These are phyloP conservation scores for Lamellibrachia luymesi DNA, from an alignment of 1,140 invertebrate species.

Conservation along the genomic window DNA sequence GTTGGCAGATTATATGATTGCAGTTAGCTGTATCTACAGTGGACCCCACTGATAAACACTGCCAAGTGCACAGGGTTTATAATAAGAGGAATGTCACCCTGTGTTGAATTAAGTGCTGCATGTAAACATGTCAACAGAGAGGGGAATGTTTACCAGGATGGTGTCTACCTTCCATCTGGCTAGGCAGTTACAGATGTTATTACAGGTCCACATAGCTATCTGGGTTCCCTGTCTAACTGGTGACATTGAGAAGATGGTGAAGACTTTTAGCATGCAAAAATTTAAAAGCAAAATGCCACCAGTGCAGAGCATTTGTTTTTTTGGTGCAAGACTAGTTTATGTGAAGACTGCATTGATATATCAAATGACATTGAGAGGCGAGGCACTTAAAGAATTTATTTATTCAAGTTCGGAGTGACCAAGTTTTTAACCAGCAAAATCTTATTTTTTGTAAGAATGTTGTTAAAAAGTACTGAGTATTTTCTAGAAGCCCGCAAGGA, in stretches of 20 bases:
- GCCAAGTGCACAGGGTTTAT: background rate
- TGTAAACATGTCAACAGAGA: background rate
- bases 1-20: background rate
- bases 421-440: background rate
- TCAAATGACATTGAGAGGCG: background rate
- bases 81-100: background rate
- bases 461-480: background rate
- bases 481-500: background rate
- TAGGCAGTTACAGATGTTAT: background rate
- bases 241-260: background rate
- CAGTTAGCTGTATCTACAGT: background rate
- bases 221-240: background rate
- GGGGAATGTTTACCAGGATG: background rate
- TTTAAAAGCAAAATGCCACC: background rate
- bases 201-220: background rate
- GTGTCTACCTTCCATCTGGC: background rate
- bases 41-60: too few species aligned
- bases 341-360: background rate
- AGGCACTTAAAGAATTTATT: background rate
- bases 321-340: background rate
- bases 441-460: background rate
- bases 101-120: background rate
- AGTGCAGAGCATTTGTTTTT: background rate
- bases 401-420: background rate
- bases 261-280: background rate